Evolutionary conservation across 2,888 invertebrate species (phyloP).

Genomic region (Mesochorus sp.): DNA sequence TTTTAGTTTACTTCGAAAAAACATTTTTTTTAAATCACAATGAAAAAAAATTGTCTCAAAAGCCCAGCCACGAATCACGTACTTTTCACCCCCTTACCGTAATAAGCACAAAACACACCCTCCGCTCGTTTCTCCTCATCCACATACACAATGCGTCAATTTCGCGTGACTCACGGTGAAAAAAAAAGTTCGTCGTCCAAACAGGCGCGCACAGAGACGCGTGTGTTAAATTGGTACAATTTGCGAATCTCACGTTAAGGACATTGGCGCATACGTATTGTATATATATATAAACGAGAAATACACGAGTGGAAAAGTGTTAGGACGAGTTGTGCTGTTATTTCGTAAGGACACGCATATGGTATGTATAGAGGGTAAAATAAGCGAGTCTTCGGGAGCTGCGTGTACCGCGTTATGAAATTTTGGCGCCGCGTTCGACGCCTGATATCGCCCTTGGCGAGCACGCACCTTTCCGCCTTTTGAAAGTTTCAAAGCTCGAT

Average conservation of each 20-base stretch:
- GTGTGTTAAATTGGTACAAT: conserved; percentile 57
- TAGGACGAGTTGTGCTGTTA: conserved; percentile 27
- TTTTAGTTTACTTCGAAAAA: too few relatives aligned
- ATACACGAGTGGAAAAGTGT: conserved; percentile 26
- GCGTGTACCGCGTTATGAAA: conserved; percentile 23
- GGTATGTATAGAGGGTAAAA: neutral
- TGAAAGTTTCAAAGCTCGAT: conserved; percentile 61
- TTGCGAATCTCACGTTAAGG: conserved; percentile 56
- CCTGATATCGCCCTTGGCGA: conserved; percentile 40
- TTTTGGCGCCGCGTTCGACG: conserved; percentile 37
- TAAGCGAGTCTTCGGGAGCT: conserved; percentile 20
- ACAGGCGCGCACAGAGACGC: neutral
- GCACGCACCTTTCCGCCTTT: conserved; percentile 48
- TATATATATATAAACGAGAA: neutral
- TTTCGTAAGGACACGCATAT: conserved; percentile 33
- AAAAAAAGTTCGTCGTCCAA: conserved; percentile 3
- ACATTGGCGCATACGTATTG: conserved; percentile 36
- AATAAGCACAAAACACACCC: neutral
- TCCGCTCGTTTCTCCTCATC: too few relatives aligned
- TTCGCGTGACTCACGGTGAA: conserved; percentile 22
- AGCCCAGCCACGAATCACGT: conserved; percentile 1
- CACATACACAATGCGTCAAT: neutral
- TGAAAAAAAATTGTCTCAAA: neutral
- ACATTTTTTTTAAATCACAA: neutral
- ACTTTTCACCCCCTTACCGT: neutral